A percentile compares a stretch with the other conserved stretches of the same genome.
Evolutionary conservation across 2,113 vertebrate genomes (phyloP).

Genomic region (Paedocypris sp.): DNA sequence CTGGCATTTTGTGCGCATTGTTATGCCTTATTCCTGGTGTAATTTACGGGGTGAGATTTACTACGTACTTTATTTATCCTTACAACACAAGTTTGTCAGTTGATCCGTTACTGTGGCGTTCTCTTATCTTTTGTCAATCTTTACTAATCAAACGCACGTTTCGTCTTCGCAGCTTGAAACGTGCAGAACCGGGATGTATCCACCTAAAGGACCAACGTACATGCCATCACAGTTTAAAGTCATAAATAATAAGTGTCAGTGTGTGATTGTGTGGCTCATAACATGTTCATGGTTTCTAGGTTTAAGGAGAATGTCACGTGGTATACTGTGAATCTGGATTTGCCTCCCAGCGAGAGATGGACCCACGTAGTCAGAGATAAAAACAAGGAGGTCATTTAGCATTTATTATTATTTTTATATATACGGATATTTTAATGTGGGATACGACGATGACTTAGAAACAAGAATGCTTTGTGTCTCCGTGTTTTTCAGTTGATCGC

Average conservation of each 20-base stretch:
- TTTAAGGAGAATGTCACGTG: slow-evolving; percentile 60
- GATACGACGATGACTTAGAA: no score
- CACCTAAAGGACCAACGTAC: slow-evolving; percentile 73
- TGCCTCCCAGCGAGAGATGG: slow-evolving; percentile 71
- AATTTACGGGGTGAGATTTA: no score
- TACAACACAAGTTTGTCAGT: not conserved
- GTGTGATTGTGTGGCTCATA: no score
- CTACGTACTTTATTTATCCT: not conserved
- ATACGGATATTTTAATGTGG: no score
- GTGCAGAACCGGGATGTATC: slow-evolving; percentile 68
- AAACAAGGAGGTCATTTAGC: slow-evolving; percentile 61
- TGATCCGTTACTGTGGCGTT: not conserved
- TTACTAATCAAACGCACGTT: no score
- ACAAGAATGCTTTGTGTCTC: not conserved
- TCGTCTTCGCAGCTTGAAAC: slow-evolving; percentile 42
- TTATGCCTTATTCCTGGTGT: no score
- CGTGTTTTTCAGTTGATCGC: slow-evolving; percentile 51
- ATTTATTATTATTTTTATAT: no score
- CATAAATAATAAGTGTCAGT: no score
- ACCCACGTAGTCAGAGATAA: slow-evolving; percentile 57
- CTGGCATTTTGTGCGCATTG: no score
- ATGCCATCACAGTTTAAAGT: not conserved
- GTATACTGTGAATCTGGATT: slow-evolving; percentile 69
- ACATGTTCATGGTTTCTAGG: slow-evolving; percentile 38
- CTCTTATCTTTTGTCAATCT: not conserved